Conservation (phyloP, 2,888 invertebrate genomes). For the Eremobia ochroleuca region DNA sequence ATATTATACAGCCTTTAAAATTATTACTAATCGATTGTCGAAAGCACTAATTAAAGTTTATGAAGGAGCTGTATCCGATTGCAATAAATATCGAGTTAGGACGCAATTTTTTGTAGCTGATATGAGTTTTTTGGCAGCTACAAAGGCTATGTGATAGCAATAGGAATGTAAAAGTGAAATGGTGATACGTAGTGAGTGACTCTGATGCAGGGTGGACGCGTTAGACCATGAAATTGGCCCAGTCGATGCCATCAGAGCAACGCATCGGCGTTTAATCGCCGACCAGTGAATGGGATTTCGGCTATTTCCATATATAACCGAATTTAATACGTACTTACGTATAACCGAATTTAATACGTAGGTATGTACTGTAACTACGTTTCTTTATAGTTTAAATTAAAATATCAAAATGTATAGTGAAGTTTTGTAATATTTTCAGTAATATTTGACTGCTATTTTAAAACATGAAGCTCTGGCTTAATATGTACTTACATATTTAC, state of each 20-base stretch:
- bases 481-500: not conserved
- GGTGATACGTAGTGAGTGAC: slow-evolving; percentile 76
- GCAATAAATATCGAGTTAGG: slow-evolving; percentile 18
- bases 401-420: slow-evolving; percentile 13
- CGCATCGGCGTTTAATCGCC: slow-evolving; percentile 84
- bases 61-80: slow-evolving; percentile 36
- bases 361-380: slow-evolving; percentile 25
- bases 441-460: not conserved
- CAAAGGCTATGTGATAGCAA: slow-evolving; percentile 56
- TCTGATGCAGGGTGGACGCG: slow-evolving; percentile 84
- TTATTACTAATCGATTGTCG: slow-evolving; percentile 27
- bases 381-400: slow-evolving; percentile 50
- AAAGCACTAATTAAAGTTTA: slow-evolving; percentile 42
- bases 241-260: slow-evolving; percentile 80
- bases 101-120: slow-evolving; percentile 1
- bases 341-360: slow-evolving; percentile 70
- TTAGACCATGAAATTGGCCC: slow-evolving; percentile 90
- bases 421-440: not conserved
- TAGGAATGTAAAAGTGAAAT: slow-evolving; percentile 61
- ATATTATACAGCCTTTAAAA: slow-evolving; percentile 30
- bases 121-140: not conserved
- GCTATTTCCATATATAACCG: slow-evolving; percentile 78
- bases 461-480: not conserved
- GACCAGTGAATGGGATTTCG: slow-evolving; percentile 79
- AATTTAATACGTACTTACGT: slow-evolving; percentile 66